Evolutionary conservation across 2,113 vertebrate genomes (phyloP), one percentile per base, ranked within the genome.

Genomic region (Ranitomeya imitator): DNA sequence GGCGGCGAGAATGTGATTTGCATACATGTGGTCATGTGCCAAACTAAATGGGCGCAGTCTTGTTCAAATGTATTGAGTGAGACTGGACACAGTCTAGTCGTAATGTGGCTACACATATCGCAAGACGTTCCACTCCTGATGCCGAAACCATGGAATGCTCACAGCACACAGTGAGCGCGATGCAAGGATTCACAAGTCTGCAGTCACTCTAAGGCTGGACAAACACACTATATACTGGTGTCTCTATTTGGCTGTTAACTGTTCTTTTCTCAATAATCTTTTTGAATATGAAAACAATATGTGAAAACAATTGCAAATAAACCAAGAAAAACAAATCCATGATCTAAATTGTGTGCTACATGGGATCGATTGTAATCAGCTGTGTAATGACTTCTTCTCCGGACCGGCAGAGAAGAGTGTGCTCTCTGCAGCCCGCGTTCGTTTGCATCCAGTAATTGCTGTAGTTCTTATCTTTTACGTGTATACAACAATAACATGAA

Each of bases 401-500:
- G 21, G n/a, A n/a, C n/a, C 12, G 54, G 13, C 51, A 81, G 55
- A 81, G 55, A 61, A 31, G 26, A 45, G 18, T 31, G 52, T n/a
- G 45, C 26, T 83, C 60, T 60, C 51, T 82, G 79, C 67, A 73
- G 26, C 55, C 54, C 60, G 21, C 14, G 21, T 59, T 55, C 19
- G n/a, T 76, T 81, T 51, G 73, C 18, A 85, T 79, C 23, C 14
- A 13, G 45, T 65, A 82, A 88, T 76, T 83, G 31, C 67, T 52
- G 79, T 83, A 15, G 37, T 54, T 59, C 51, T 61, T 88, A 14
- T 31, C n/a, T 57, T 14, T 65, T 26, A 65, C 21, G 10, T 23
- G 26, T 63, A 77, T 74, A 83, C 16, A 63, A 78, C 85, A 86
- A 86, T 83, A 45, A 55, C 69, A 63, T 88, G 73, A 74, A 88